Evolutionary conservation across 2,797 vertebrate genomes (phyloP), one percentile per base, ranked within the genome.

Genomic region (Psittacula derbiana): DNA sequence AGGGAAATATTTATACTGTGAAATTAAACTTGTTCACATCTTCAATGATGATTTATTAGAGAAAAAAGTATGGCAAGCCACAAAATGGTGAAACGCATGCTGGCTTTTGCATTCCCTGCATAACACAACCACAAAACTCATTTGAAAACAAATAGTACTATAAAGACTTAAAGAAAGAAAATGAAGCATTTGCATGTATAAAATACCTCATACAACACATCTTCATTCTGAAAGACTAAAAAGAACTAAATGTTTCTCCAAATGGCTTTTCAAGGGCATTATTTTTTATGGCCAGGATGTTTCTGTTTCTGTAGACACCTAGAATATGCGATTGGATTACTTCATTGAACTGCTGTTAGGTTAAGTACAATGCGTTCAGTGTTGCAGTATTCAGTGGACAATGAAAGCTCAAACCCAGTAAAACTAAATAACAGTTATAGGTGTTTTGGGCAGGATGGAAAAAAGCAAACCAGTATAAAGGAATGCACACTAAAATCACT

Each of bases 271-370:
- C 62, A 81, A 86, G 38, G 82, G 71, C 85, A 94, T 95, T 97
- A 96, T 94, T 96, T 95, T 96, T 96, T 96, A 96, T 91, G 80
- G 82, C 85, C 92, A 96, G 93, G 93, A 95, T 96, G 92, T 94
- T 93, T 92, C 72, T 83, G 24, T 93, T 94, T 94, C 89, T 93
- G 82, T 91, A 96, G 95, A 82, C 91, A 91, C 91, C 87, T 92
- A 90, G 69, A 75, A 92, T 91, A 61, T 36, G 83, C 84, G 91
- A 25, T 78, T 88, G 81, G 92, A 92, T 95, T 96, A 74, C 85
- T 90, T 94, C 50, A 69, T 7, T 86, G 61, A 86, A 52, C 1
- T 69, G 58, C 80, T 78, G 55, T 69, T 95, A 58, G 72, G 73
- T 80, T 93, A 90, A 88, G n/a, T 60, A 91, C 76, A 95, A 75